Base-by-base conservation (phyloP, 2,888 invertebrate species). In the Dryococelus australis region DNA sequence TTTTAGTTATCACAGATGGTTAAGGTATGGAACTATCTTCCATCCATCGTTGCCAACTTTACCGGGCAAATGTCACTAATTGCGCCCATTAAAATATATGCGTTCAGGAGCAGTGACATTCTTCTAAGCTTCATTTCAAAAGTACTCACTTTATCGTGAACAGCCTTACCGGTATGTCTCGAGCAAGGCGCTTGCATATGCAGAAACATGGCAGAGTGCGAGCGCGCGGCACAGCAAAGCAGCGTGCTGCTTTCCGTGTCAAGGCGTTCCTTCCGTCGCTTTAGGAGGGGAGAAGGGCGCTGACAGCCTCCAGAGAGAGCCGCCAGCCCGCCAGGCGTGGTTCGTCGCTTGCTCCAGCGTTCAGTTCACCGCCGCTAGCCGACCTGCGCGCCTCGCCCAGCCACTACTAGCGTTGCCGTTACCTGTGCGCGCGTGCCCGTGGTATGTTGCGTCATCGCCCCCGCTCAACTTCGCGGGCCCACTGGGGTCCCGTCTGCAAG, bases 201-300 rank as follows among this genome's bases (percentile, higher is more conserved):
- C n/a, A 8, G 65, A 24, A 16, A 65, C 65, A n/a, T n/a, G 65
- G 65, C 65, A 1, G 65, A 20, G 13, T 8, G 20, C 24, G n/a
- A 24, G 20, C 65, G 8, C 8, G 24, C 8, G 65, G n/a, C 65
- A 65, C 65, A n/a, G 65, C 65, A 65, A 0, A n/a, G 65, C 65
- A 65, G n/a, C 24, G 65, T n/a, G n/a, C 24, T 65, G 65, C 65
- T 65, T 65, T 65, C 65, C 65, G 65, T 65, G 65, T 65, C 65
- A 65, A 65, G 65, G 65, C 65, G 65, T n/a, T 65, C 65, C 65
- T 20, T 20, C 65, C 0, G 20, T 24, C 0, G 24, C 10, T 9
- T 6, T 47, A 47, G 65, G 24, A 24, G n/a, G 47, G 65, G 65
- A n/a, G 20, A 65, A 65, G 65, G 65, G 65, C 6, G 65, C 65